phyloP scores from a whole-genome alignment of 2,113 vertebrate species.

The Peromyscus californicus region DNA sequence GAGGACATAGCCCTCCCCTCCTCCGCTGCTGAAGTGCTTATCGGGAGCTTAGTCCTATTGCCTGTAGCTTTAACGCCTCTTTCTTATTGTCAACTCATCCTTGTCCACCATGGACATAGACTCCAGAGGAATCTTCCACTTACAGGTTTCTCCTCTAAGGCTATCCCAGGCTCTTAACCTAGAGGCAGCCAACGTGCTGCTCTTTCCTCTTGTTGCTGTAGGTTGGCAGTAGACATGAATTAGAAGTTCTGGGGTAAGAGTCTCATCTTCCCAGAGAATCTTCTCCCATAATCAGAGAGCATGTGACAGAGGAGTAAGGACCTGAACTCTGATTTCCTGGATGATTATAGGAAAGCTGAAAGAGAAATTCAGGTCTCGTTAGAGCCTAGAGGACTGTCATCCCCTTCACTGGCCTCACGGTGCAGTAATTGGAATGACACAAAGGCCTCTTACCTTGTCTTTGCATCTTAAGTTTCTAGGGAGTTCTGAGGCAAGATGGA shows the following conservation, averaged over 20 bases:
- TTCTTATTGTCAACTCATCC: not conserved
- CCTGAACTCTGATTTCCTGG: not conserved
- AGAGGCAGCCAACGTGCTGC: not conserved
- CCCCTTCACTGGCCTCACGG: not conserved
- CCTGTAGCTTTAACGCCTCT: not conserved
- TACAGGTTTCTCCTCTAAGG: not conserved
- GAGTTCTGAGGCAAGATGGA: not conserved
- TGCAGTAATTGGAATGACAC: not conserved
- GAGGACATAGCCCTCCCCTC: fast-evolving
- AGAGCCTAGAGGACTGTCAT: not conserved
- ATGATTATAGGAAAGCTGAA: not conserved
- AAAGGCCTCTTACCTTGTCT: not conserved
- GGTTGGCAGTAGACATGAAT: not conserved
- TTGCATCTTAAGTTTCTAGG: not conserved
- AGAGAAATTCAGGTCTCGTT: not conserved
- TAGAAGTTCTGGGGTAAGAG: not conserved
- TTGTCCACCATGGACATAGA: not conserved
- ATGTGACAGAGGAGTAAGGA: not conserved
- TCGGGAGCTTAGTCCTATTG: not conserved
- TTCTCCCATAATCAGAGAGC: not conserved
- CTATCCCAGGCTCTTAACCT: not conserved
- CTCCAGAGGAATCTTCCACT: not conserved
- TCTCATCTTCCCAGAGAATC: not conserved
- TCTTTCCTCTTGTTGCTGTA: not conserved
- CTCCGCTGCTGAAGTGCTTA: too few relatives aligned